Evolutionary conservation across 2,797 vertebrate genomes (phyloP), one percentile per base, ranked within the genome.

Genomic region (Zenarchopterus dispar): DNA sequence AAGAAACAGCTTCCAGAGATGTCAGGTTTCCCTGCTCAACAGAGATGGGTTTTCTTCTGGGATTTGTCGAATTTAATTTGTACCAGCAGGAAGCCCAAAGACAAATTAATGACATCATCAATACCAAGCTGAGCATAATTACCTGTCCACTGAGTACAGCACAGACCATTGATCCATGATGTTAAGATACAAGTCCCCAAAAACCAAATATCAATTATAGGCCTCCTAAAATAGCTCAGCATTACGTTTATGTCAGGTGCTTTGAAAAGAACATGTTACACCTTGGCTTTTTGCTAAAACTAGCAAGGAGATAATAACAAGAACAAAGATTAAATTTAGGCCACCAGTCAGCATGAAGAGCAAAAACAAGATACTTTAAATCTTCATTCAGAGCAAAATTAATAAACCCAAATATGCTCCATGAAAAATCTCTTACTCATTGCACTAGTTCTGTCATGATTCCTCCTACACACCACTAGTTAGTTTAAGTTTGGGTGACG

Each of bases 41-140:
- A 61, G 63, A 80, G 56, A 56, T 69, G 8, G 67, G 57, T 10
- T 81, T 68, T 72, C 41, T 52, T 75, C 23, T 56, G 46, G n/a
- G 67, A 33, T 74, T 73, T 73, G 8, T 73, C 41, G 10, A 70
- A 75, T 65, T 21, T 59, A 67, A 80, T 83, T 80, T 80, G 59
- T 56, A 71, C 73, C 65, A 75, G 55, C 54, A 51, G 52, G 62
- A 70, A 44, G 31, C 70, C 72, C 42, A 33, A 28, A 21, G 49
- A 64, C 73, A 82, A 77, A 36, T 36, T 11, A 13, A 10, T 36
- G 33, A 36, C 33, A 36, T 36, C 33, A 36, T 36, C 33, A 36
- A 36, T 77, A 80, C n/a, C 66, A 73, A 70, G 64, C 65, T 79
- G 81, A 81, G 70, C 61, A 82, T 81, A 71, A 82, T 84, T 69